Base-by-base conservation (phyloP, 2,797 vertebrate species). In the Rhinoraja longicauda region DNA sequence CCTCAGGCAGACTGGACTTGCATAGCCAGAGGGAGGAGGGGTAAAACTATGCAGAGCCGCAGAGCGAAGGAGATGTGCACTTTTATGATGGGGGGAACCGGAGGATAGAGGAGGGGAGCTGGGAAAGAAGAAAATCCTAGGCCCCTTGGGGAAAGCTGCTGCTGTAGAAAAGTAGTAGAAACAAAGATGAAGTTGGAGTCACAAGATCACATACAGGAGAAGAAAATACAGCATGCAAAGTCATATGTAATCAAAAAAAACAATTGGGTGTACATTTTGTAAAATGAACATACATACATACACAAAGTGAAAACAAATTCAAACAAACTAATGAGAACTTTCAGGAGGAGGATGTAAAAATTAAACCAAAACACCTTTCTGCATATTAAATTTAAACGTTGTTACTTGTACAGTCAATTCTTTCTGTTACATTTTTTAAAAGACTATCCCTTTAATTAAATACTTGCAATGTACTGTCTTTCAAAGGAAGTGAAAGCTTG, bases 1-100 rank as follows among this genome's bases (percentile, higher is more conserved):
- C 98, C 98, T 98, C 97, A 99, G 97, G 96, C 97, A 96, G 95
- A 96, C 95, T 94, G 97, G 96, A 96, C 97, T 97, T 97, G 97
- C 97, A 95, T 95, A 97, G 97, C 96, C 96, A 97, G 95, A 96
- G 95, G 95, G 97, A 93, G 95, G 96, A 94, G 96, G 96, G 95
- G 95, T 94, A 95, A 97, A 96, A 97, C 97, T 97, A 79, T 93
- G 94, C 94, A 91, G 93, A 94, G 95, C 95, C 94, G 96, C 96
- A 95, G 95, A 96, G 95, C 96, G 95, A 94, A 96, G 96, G 94
- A 97, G 96, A 97, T 95, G 94, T 96, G 97, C 95, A 95, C 97
- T 96, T 96, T 95, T 97, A 96, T 97, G 95, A 96, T 97, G 97
- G 95, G 97, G 97, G 96, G 95, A 97, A 95, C 96, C 97, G 95